Conservation (phyloP, 2,113 vertebrate genomes). For the Corydoras sp. region DNA sequence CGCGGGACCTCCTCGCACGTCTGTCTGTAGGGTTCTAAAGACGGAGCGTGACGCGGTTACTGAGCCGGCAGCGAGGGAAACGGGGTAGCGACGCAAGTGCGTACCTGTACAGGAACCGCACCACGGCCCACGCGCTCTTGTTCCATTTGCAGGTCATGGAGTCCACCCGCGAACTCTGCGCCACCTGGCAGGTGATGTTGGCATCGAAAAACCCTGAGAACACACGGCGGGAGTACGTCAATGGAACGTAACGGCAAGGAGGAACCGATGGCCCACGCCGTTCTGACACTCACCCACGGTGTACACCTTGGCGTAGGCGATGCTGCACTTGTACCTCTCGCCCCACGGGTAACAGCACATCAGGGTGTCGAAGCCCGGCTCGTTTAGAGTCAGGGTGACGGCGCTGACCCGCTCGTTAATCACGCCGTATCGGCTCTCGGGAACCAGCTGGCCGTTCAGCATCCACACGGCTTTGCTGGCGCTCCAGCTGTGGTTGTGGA, state of each 20-base stretch:
- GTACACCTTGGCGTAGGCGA: conserved; percentile 79
- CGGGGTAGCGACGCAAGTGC: not conserved
- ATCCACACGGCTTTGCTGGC: conserved; percentile 75
- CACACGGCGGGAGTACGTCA: conserved; percentile 1
- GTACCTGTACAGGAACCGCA: conserved; percentile 62
- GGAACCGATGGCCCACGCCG: no score
- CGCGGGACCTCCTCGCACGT: conserved; percentile 69
- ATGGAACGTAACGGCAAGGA: not conserved
- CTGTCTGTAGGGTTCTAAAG: conserved; percentile 44
- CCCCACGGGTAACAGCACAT: conserved; percentile 69
- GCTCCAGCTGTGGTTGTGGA: conserved; percentile 63
- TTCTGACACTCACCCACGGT: conserved; percentile 64
- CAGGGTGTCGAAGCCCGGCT: conserved; percentile 72
- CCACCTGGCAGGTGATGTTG: conserved; percentile 81
- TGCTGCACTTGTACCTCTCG: conserved; percentile 56
- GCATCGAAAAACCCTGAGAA: conserved; percentile 55
- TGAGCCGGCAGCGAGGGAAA: no score
- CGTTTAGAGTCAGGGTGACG: conserved; percentile 66
- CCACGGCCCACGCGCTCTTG: conserved; percentile 53
- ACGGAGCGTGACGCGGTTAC: not conserved
- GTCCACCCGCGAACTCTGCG: conserved; percentile 64
- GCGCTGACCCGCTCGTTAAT: conserved; percentile 67
- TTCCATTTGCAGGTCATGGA: conserved; percentile 87
- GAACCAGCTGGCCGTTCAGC: conserved; percentile 71
- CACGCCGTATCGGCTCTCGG: conserved; percentile 64